Conservation (phyloP, 2,888 invertebrate species). For the Volucella inflata region DNA sequence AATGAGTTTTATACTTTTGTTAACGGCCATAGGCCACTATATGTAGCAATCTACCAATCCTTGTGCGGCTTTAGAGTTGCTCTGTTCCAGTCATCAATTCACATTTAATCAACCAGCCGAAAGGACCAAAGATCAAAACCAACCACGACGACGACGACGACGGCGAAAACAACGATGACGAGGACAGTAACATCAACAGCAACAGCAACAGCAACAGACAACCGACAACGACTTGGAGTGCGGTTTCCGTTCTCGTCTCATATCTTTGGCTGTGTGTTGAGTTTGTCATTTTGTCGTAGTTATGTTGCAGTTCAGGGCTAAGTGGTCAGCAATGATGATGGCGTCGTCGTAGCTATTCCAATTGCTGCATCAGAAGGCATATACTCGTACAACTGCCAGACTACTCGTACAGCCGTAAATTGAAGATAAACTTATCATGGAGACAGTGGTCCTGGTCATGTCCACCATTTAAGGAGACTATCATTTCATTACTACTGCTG, state of each 20-base stretch:
- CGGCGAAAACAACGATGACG: constrained; percentile 25
- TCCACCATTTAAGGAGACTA: constrained; percentile 70
- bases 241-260: constrained; percentile 19
- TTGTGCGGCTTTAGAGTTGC: constrained; percentile 19
- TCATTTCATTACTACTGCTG: constrained; percentile 64
- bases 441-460: constrained; percentile 72
- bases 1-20: constrained; percentile 32
- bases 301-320: constrained; percentile 31
- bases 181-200: constrained; percentile 5
- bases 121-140: constrained; percentile 69
- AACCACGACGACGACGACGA: constrained; percentile 34
- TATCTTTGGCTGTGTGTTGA: constrained; percentile 34
- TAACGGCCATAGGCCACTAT: constrained; percentile 14
- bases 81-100: constrained; percentile 64
- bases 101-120: constrained; percentile 70
- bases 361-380: constrained; percentile 27
- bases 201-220: not conserved
- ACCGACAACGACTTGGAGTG: too few relatives aligned
- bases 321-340: constrained; percentile 32
- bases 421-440: constrained; percentile 71
- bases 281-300: constrained; percentile 61
- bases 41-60: constrained; percentile 3
- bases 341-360: constrained; percentile 1
- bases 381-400: not conserved
- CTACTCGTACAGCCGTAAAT: constrained; percentile 66